Base-by-base conservation (phyloP, 2,888 invertebrate species). In the Gastrophysa polygoni region DNA sequence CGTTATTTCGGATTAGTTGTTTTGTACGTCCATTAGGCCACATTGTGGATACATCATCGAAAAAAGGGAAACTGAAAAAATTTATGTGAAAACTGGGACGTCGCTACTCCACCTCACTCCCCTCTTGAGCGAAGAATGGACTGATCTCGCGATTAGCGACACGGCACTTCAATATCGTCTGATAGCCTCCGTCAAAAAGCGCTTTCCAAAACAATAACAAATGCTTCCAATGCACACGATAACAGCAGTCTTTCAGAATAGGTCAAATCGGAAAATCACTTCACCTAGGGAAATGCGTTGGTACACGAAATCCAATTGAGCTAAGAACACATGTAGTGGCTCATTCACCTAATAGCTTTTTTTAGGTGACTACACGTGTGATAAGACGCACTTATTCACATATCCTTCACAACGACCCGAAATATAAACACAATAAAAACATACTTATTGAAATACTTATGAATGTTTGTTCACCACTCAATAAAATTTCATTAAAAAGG, bases 181-280 rank as follows among this genome's bases (percentile, higher is more conserved):
- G 38, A 1, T 14, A 38, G 38, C 65, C 78, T 79, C 84, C 85
- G 82, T 86, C 85, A 86, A 86, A 21, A 72, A 86, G 85, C 85
- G 86, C 85, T 83, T 83, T 83, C 85, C 87, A 87, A 88, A 88
- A 88, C 87, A 88, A 88, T 85, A 88, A 88, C 88, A 88, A 87
- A 86, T 86, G 85, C 86, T 86, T 86, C 85, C 85, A 38, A 38
- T 14, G 85, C 83, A 83, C 83, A 83, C 69, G 77, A 77, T 34
- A 11, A 10, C 21, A 34, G 6, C n/a, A 16, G 14, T 21, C 38
- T 20, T n/a, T n/a, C 14, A 2, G n/a, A n/a, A 4, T 14, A 38
- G 14, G n/a, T n/a, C 38, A 38, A 7, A 28, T 59, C 47, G 20
- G 43, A 58, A 20, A 38, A 28, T 51, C 57, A 64, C 57, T 24